A percentile compares a stretch with the other conserved stretches of the same genome.
These are phyloP conservation scores for Python bivittatus DNA, from an alignment of 2,113 vertebrate species.

Conservation along the genomic window DNA sequence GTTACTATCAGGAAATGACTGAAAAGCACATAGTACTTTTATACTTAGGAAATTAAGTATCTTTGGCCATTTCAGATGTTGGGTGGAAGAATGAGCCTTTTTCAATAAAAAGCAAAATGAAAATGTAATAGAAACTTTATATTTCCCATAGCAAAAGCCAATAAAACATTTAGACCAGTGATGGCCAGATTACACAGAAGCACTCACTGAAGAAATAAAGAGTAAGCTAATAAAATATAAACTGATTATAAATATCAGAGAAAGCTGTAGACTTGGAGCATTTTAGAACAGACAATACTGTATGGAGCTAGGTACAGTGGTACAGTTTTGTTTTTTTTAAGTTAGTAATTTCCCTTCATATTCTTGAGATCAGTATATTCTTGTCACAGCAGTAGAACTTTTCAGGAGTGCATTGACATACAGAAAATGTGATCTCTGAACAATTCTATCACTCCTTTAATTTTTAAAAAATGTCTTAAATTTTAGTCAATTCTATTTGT, in stretches of 20 bases:
- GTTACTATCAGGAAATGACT: background rate
- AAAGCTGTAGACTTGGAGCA: background rate
- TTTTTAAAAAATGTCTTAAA: background rate
- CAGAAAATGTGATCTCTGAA: background rate
- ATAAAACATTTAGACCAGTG: background rate
- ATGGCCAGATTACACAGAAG: accelerated
- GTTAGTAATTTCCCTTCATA: background rate
- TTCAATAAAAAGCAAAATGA: background rate
- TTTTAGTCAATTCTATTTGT: background rate
- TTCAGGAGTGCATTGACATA: background rate
- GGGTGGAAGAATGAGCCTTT: background rate
- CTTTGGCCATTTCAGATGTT: background rate
- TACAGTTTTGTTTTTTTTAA: background rate
- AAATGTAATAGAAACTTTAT: background rate
- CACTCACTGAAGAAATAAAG: background rate
- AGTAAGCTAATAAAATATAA: background rate
- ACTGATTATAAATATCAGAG: background rate
- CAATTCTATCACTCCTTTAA: background rate
- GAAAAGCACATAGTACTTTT: background rate
- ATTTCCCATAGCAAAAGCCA: background rate
- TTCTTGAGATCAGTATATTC: background rate
- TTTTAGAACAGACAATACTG: background rate
- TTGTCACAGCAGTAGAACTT: background rate
- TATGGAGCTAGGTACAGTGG: background rate
- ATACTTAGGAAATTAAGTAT: background rate